Evolutionary conservation across 1,140 invertebrate species (phyloP).

Genomic region (Battus philenor): DNA sequence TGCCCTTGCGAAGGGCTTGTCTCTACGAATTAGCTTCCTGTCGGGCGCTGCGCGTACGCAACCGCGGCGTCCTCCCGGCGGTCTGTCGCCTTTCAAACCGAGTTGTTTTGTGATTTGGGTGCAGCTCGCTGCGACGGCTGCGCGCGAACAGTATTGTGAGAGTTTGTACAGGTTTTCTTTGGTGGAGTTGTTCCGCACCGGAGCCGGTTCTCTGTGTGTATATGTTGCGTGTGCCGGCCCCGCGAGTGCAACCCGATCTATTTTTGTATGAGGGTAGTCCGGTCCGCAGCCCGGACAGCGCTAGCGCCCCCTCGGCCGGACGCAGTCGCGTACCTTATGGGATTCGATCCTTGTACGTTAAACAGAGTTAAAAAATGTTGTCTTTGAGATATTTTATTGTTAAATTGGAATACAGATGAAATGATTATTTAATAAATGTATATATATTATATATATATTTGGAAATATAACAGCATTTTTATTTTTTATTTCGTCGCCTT

Average conservation of each 20-base stretch:
- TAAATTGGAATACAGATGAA: conserved; percentile 73
- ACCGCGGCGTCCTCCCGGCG: neutral
- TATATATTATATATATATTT: conserved; percentile 73
- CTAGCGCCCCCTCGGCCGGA: neutral
- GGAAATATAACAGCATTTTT: conserved; percentile 55
- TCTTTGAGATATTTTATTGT: conserved; percentile 74
- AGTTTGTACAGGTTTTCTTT: too few species aligned
- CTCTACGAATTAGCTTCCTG: conserved; percentile 2
- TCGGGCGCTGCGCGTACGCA: neutral
- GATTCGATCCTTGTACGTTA: conserved; percentile 59
- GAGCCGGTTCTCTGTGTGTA: neutral
- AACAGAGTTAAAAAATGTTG: conserved; percentile 68
- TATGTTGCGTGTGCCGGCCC: conserved; percentile 9
- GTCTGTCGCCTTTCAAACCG: too few species aligned
- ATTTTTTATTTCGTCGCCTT: conserved; percentile 24
- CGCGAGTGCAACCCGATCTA: conserved; percentile 24
- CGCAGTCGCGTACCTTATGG: conserved; percentile 14
- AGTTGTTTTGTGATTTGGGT: too few species aligned
- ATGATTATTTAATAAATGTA: conserved; percentile 74
- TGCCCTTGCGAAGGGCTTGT: conserved; percentile 7
- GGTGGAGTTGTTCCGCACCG: neutral
- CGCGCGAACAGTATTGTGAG: too few species aligned
- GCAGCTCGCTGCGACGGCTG: too few species aligned
- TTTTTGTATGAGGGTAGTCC: conserved; percentile 46
- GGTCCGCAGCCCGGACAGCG: conserved; percentile 21